Base-by-base conservation (phyloP, 1,140 invertebrate species). In the Euborellia annulipes region DNA sequence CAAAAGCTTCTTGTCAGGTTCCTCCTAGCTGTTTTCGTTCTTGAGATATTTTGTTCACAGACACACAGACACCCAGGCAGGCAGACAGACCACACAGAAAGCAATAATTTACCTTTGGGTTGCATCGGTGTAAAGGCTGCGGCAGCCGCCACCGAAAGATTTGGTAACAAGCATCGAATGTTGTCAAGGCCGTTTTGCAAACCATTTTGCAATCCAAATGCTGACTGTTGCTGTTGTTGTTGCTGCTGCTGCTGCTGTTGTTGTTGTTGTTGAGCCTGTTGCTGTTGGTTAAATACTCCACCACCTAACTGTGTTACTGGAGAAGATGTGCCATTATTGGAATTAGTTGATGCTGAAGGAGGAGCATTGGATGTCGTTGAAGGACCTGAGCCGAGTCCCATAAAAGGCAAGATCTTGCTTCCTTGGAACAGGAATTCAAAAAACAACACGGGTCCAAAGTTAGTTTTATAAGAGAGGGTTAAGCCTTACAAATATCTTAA, bases 331-430 rank as follows among this genome's bases (percentile, higher is more conserved):
- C 44, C 42, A 21, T 43, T 44, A 38, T 37, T 66, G 45, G 62
- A 58, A 56, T 63, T 56, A 54, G 63, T 65, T 41, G 61, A 55
- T 40, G 51, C 55, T 41, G 61, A 55, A 41, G 51, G 55, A 43
- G 62, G 53, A 48, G 53, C 50, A 34, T 65, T 59, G 32, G n/a
- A n/a, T 59, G 55, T 51, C 60, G 61, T 50, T 61, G 58, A 57
- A 62, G 59, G 48, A 61, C 46, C 40, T 57, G 52, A 43, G 54
- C 60, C 38, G 51, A 65, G 37, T 49, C 61, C 62, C 53, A 65
- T 56, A 51, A 67, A 65, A 19, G 66, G 64, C 51, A 67, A 54
- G 50, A 67, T 63, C 55, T 67, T 67, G 52, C 61, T 66, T 52
- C 62, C 61, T 55, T 58, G 50, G 54, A 59, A 46, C n/a, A 59